Base-by-base conservation (phyloP, 2,113 vertebrate genomes). In the Copsychus sechellarum region DNA sequence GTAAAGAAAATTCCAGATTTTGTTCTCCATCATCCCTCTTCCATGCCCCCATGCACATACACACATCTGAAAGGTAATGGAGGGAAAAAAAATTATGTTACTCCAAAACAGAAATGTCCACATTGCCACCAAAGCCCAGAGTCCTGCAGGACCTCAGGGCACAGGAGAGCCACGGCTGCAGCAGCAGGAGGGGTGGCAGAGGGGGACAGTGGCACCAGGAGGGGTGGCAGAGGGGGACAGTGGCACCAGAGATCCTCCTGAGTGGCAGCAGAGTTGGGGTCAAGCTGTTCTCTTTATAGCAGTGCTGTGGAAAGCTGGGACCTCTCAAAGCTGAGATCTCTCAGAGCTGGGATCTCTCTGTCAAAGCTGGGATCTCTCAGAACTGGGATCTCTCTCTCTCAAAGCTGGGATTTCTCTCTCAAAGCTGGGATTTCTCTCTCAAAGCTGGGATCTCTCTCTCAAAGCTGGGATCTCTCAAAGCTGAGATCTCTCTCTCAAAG, bases 191-290 rank as follows among this genome's bases (percentile, higher is more conserved):
- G 12, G 2, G 18, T 8, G 31, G 1, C 42, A 45, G 14, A 42
- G 61, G 31, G 5, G 15, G 23, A 67, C 43, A 47, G 22, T 9
- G 42, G 1, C 40, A 13, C 13, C 72, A 29, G 25, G 8, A 24
- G 29, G 25, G 28, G 15, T 19, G 51, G 51, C 51, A 53, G 38
- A 26, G 29, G 25, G 4, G 15, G 23, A 67, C 43, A 47, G 22
- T 9, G 42, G 2, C 43, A 34, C 36, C 73, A 22, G 23, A 8
- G 42, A 74, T 42, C 8, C 34, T 65, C 38, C 50, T 57, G n/a
- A 13, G 4, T 11, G 36, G 58, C 47, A 36, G 42, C n/a, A 61
- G 47, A 6, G 29, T 4, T 11, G 6, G 4, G 0, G 2, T 8
- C 9, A 8, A 47, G 19, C 33, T 28, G 5, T 6, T 24, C 34